These are phyloP conservation scores for Fissipunctia ypsillon DNA, from an alignment of 2,888 invertebrate species.

Conservation along the genomic window DNA sequence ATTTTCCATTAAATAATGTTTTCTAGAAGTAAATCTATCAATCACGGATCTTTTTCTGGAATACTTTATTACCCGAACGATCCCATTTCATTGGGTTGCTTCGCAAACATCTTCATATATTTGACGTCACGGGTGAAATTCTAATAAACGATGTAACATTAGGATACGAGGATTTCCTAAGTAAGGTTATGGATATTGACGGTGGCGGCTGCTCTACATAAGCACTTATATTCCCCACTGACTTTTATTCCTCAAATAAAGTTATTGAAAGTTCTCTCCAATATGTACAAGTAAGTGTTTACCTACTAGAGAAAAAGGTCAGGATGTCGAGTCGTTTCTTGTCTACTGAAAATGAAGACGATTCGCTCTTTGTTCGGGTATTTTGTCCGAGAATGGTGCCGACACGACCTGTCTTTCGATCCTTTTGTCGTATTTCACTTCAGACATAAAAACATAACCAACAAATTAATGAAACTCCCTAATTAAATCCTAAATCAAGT, in stretches of 20 bases:
- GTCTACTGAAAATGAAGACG: not conserved
- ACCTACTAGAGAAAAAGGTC: not conserved
- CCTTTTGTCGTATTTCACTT: not conserved
- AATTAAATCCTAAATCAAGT: slow-evolving; percentile 40
- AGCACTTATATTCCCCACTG: not conserved
- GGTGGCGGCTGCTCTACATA: not conserved
- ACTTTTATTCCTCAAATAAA: slow-evolving; percentile 7
- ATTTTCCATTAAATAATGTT: slow-evolving; percentile 16
- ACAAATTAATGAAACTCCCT: not conserved
- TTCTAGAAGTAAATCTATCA: slow-evolving; percentile 42
- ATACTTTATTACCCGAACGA: slow-evolving; percentile 35
- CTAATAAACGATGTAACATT: slow-evolving; percentile 13
- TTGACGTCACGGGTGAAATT: slow-evolving; percentile 27
- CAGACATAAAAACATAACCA: slow-evolving; percentile 4
- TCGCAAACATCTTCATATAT: slow-evolving; percentile 25
- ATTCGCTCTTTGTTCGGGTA: not conserved
- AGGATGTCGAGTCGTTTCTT: not conserved
- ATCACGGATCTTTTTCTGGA: slow-evolving; percentile 43
- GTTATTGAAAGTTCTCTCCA: slow-evolving; percentile 24
- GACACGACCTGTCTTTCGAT: not conserved
- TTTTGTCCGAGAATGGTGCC: not conserved
- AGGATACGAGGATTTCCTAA: not conserved
- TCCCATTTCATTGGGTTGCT: slow-evolving; percentile 16
- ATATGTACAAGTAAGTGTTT: not conserved
- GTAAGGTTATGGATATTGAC: not conserved